phyloP scores from a whole-genome alignment of 92 coral and sea anemone genomes.

The Phenganax stokvisi region DNA sequence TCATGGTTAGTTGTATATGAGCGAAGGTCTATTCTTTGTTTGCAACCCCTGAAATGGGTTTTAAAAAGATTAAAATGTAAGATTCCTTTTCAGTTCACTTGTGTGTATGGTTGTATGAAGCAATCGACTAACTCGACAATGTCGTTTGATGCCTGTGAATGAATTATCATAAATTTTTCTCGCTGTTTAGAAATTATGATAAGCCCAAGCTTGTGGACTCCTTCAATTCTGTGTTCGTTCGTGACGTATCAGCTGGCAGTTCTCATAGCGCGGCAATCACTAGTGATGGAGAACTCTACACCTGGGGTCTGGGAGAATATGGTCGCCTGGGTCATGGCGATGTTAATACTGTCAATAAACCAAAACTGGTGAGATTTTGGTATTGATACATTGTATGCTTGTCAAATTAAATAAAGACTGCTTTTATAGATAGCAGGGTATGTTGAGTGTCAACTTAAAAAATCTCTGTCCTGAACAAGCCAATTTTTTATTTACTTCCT shows the following conservation, averaged over 20 bases:
- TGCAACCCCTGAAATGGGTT: too few species aligned
- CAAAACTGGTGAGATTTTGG: slow-evolving; percentile 60
- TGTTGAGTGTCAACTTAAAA: too few species aligned
- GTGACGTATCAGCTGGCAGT: slow-evolving; percentile 92
- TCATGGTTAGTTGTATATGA: too few species aligned
- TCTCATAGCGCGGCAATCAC: slow-evolving; percentile 91
- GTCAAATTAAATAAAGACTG: background rate
- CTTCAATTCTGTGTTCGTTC: slow-evolving; percentile 74
- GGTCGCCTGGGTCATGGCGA: slow-evolving; percentile 99
- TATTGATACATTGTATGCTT: background rate
- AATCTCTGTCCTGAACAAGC: too few species aligned
- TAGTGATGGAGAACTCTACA: slow-evolving; percentile 71
- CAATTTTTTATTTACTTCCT: background rate
- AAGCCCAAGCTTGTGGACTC: slow-evolving; percentile 78
- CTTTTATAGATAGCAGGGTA: background rate
- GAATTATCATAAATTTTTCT: background rate
- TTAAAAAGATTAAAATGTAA: too few species aligned
- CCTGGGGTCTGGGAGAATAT: slow-evolving; percentile 99
- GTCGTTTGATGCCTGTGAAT: background rate
- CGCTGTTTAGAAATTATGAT: slow-evolving; percentile 65
- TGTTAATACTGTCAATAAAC: slow-evolving; percentile 70
- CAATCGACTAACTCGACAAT: background rate
- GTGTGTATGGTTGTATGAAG: background rate
- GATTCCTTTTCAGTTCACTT: too few species aligned
- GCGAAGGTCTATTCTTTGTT: too few species aligned